A percentile compares a stretch with the other conserved stretches of the same genome.
Evolutionary conservation across 2,797 vertebrate species (phyloP).

Genomic region (Malacoctenus gilli): DNA sequence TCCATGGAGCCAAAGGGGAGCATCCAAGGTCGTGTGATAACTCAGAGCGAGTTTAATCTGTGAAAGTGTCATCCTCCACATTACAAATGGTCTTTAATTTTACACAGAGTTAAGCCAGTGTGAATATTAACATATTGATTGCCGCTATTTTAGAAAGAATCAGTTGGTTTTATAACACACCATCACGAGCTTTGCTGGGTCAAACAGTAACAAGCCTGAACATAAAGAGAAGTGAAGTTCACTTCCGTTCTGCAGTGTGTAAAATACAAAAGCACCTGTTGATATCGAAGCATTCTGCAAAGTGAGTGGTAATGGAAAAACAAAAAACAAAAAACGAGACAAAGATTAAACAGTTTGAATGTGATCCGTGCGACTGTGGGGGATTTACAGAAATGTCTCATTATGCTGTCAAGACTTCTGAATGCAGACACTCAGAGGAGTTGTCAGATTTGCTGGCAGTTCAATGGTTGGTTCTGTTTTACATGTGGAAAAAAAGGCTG

Average conservation of each 20-base stretch:
- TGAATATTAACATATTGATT: too few relatives aligned
- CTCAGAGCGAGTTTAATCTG: background rate
- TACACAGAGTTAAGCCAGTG: background rate
- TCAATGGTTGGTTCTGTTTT: background rate
- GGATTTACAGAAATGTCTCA: conserved; percentile 31
- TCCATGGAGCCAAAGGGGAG: background rate
- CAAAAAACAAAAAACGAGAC: conserved; percentile 9
- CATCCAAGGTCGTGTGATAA: background rate
- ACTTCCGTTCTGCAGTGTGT: conserved; percentile 8
- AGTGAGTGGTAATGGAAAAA: conserved; percentile 6
- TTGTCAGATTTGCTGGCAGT: conserved; percentile 8
- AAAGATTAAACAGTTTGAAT: conserved; percentile 6
- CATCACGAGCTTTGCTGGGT: too few relatives aligned
- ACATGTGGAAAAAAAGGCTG: background rate
- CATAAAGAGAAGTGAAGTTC: background rate
- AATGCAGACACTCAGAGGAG: conserved; percentile 2
- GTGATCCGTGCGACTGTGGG: conserved; percentile 18
- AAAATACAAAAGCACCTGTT: background rate
- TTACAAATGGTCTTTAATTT: background rate
- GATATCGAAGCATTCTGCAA: conserved; percentile 1
- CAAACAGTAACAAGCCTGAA: background rate
- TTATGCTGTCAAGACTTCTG: conserved; percentile 21
- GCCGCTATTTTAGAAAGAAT: too few relatives aligned
- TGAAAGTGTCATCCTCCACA: background rate
- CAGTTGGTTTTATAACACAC: background rate